Conservation (phyloP, 2,888 invertebrate genomes). For the Glyphotaelius pellucidus region DNA sequence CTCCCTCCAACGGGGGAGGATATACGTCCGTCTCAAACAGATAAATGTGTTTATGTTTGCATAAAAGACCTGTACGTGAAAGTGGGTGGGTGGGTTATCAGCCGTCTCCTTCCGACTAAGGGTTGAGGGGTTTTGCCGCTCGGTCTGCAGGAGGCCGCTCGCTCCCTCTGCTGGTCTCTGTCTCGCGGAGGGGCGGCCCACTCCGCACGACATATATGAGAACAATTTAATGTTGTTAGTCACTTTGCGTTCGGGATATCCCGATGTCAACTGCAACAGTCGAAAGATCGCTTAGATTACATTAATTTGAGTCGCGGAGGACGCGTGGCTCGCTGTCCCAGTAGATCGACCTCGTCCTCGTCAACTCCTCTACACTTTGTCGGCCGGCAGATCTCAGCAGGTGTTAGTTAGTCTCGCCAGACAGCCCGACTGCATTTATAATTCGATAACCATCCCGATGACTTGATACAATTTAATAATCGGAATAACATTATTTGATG, state of each 20-base stretch:
- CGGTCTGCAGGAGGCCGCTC: slow-evolving; percentile 8
- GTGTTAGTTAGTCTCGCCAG: neutral
- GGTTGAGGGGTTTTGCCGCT: slow-evolving; percentile 32
- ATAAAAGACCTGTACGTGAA: slow-evolving; percentile 59
- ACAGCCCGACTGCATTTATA: slow-evolving; percentile 54
- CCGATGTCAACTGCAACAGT: slow-evolving; percentile 71
- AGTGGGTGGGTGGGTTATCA: slow-evolving; percentile 48
- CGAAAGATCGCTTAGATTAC: slow-evolving; percentile 65
- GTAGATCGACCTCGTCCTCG: neutral
- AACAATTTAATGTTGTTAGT: slow-evolving; percentile 81
- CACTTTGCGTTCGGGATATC: slow-evolving; percentile 80
- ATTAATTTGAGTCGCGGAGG: slow-evolving; percentile 59
- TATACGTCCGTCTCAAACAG: slow-evolving; percentile 65
- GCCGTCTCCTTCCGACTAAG: slow-evolving; percentile 43
- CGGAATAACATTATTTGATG: slow-evolving; percentile 62
- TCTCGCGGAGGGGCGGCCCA: slow-evolving; percentile 75
- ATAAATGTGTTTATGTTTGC: slow-evolving; percentile 64
- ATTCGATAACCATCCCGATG: slow-evolving; percentile 63
- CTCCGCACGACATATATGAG: slow-evolving; percentile 71
- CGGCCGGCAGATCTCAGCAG: slow-evolving; percentile 38
- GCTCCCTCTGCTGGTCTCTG: slow-evolving; percentile 69
- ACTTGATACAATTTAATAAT: slow-evolving; percentile 65
- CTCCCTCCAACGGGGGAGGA: slow-evolving; percentile 74
- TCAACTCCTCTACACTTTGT: slow-evolving; percentile 24
- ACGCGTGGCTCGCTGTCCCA: slow-evolving; percentile 28